These are phyloP conservation scores for Tenthredo mesomela DNA, from an alignment of 2,888 invertebrate species.

Conservation along the genomic window DNA sequence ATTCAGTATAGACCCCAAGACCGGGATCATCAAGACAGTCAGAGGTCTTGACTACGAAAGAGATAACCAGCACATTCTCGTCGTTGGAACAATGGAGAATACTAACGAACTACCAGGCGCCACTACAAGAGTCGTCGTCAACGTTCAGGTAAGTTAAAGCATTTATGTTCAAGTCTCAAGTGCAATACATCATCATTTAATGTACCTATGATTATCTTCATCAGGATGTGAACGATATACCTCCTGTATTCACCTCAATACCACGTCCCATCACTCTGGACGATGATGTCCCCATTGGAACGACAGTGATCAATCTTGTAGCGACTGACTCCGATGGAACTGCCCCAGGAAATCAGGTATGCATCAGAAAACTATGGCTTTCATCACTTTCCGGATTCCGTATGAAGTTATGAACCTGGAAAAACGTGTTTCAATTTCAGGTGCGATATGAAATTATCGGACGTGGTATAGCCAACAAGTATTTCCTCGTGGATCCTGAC, in stretches of 20 bases:
- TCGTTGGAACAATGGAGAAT: slow-evolving; percentile 92
- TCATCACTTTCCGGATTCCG: not conserved
- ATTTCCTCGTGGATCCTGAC: slow-evolving; percentile 93
- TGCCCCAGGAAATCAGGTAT: slow-evolving; percentile 89
- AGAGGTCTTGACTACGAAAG: slow-evolving; percentile 90
- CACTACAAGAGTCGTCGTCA: slow-evolving; percentile 86
- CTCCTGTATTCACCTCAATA: slow-evolving; percentile 91
- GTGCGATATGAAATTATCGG: slow-evolving; percentile 90
- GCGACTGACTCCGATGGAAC: slow-evolving; percentile 93
- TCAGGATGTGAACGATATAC: slow-evolving; percentile 93
- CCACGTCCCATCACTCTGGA: slow-evolving; percentile 91
- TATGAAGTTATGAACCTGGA: not conserved
- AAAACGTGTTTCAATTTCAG: slow-evolving; percentile 66
- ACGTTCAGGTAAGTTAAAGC: slow-evolving; percentile 82
- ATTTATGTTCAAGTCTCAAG: not conserved
- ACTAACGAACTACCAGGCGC: slow-evolving; percentile 84
- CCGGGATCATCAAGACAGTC: slow-evolving; percentile 88
- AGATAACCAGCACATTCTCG: slow-evolving; percentile 85
- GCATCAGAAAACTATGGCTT: not conserved
- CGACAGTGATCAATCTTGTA: slow-evolving; percentile 87
- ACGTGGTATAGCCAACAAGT: slow-evolving; percentile 89
- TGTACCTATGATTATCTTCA: slow-evolving; percentile 12
- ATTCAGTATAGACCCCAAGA: slow-evolving; percentile 90
- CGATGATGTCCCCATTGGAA: slow-evolving; percentile 91
- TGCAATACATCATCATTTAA: not conserved